These are phyloP conservation scores for Helobdella robusta DNA, from an alignment of 2,888 invertebrate genomes.

Conservation along the genomic window DNA sequence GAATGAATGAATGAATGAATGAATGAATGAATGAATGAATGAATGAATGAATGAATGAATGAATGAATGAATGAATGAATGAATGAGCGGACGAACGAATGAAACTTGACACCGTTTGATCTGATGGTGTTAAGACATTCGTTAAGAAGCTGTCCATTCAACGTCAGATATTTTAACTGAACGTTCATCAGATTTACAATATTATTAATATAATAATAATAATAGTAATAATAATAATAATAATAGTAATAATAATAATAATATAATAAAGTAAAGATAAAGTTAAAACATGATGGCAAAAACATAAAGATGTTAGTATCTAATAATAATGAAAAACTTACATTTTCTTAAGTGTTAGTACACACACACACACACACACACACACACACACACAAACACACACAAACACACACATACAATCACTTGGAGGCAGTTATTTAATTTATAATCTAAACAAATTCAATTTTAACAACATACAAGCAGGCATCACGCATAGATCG, in stretches of 20 bases:
- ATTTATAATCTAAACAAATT: too few relatives aligned
- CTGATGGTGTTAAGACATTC: too few relatives aligned
- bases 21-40: not conserved
- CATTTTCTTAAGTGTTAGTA: not conserved
- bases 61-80: not conserved
- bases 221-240: constrained; percentile 6
- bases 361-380: too few relatives aligned
- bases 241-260: constrained; percentile 6
- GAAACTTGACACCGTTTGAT: not conserved
- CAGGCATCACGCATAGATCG: too few relatives aligned
- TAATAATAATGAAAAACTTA: not conserved
- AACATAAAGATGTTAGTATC: not conserved
- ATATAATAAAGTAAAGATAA: not conserved
- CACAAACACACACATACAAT: too few relatives aligned
- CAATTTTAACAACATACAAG: too few relatives aligned
- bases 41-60: not conserved
- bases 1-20: not conserved
- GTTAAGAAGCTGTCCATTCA: too few relatives aligned
- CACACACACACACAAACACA: too few relatives aligned
- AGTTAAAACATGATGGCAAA: not conserved
- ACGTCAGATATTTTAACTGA: too few relatives aligned
- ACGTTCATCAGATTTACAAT: too few relatives aligned
- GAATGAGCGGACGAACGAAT: not conserved
- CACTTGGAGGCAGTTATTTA: too few relatives aligned
- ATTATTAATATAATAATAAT: not conserved